Conservation (phyloP, 2,888 invertebrate species). For the Cerceris rybyensis region DNA sequence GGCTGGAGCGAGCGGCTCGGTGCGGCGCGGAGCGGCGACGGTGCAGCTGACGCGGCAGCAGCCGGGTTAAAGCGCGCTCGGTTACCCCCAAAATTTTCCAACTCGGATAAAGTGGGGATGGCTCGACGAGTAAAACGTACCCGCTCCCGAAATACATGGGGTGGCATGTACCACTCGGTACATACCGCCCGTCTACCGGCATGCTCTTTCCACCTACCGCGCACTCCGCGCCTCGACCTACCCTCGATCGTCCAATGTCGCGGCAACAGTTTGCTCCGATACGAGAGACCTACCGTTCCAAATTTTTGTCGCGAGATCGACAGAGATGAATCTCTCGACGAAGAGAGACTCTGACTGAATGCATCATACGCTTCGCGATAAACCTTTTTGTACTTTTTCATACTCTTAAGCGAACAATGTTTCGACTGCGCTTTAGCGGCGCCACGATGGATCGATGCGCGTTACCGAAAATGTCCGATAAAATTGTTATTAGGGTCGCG, state of each 20-base stretch:
- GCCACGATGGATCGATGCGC: constrained; percentile 14
- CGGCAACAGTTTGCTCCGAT: constrained; percentile 58
- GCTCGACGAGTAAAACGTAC: constrained; percentile 36
- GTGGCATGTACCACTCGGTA: constrained; percentile 24
- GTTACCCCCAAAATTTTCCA: constrained; percentile 69
- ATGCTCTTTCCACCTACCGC: constrained; percentile 3
- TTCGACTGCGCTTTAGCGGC: neutral
- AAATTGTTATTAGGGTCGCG: constrained; percentile 33
- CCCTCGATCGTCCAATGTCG: constrained; percentile 60
- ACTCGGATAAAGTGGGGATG: constrained; percentile 49
- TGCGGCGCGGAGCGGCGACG: constrained; percentile 35
- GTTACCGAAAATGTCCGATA: constrained; percentile 32
- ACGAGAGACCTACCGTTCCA: constrained; percentile 24
- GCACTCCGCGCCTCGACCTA: constrained; percentile 23
- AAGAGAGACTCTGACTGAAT: no score
- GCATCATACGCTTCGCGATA: no score
- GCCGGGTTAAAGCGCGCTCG: constrained; percentile 56
- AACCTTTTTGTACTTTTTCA: neutral
- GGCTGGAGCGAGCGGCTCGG: constrained; percentile 10
- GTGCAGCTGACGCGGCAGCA: constrained; percentile 51
- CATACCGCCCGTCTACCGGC: constrained; percentile 13
- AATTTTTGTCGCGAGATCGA: constrained; percentile 16
- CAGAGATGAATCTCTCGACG: no score
- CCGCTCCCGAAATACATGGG: constrained; percentile 41
- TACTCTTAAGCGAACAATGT: neutral